Percentiles rank a stretch among this genome's conserved stretches.
Conservation (phyloP, 2,888 invertebrate genomes). For the Drosophila meridionalis region DNA sequence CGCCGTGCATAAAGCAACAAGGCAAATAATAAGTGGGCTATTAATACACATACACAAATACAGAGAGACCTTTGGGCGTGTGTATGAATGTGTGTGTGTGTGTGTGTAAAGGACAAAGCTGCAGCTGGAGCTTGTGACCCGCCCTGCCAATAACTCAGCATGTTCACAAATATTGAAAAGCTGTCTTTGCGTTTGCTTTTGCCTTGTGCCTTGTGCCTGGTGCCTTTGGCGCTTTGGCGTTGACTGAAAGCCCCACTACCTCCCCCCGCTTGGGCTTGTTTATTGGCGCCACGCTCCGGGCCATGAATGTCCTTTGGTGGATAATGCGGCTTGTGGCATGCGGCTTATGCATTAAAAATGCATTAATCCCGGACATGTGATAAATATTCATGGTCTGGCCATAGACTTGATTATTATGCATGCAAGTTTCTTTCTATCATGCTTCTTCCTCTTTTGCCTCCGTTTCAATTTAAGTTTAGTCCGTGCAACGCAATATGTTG, state of each 20-base stretch:
- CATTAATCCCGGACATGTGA: constrained; percentile 73
- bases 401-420: constrained; percentile 30
- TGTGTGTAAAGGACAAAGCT: constrained; percentile 30
- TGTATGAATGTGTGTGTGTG: background rate
- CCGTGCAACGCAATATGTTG: constrained; percentile 42
- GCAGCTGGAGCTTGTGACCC: constrained; percentile 33
- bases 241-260: background rate
- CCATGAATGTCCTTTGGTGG: constrained; percentile 14
- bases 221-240: background rate
- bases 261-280: constrained; percentile 8
- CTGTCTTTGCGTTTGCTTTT: constrained; percentile 16
- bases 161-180: constrained; percentile 72
- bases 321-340: constrained; percentile 8
- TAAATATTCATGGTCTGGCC: constrained; percentile 70
- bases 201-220: background rate
- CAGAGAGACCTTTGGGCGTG: constrained; percentile 1
- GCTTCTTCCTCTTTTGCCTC: background rate
- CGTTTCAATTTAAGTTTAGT: constrained; percentile 45
- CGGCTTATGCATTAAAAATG: constrained; percentile 66
- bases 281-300: constrained; percentile 44
- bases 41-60: constrained; percentile 53
- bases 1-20: constrained; percentile 26
- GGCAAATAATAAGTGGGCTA: constrained; percentile 68
- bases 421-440: constrained; percentile 41
- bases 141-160: constrained; percentile 75